Conservation (phyloP, 2,888 invertebrate species). For the Rhaphigaster nebulosa region DNA sequence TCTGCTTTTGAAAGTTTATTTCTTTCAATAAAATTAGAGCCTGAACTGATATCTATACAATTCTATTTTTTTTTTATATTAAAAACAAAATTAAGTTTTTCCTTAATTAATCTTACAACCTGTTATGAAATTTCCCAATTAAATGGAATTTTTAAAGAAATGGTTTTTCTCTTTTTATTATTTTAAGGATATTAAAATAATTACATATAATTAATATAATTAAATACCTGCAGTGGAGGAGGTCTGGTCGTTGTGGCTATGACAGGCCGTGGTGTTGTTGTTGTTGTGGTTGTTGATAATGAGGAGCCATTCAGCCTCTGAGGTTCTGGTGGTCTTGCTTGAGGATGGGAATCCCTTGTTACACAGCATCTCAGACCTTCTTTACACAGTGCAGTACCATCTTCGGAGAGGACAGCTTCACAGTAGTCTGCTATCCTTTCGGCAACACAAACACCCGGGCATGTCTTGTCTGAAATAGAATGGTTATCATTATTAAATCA, state of each 20-base stretch:
- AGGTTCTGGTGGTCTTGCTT: slow-evolving; percentile 78
- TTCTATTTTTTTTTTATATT: too few species aligned
- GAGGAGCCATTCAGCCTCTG: slow-evolving; percentile 68
- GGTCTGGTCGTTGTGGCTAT: slow-evolving; percentile 67
- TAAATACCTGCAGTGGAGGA: slow-evolving; percentile 65
- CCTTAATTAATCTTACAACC: too few species aligned
- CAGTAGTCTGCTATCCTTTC: slow-evolving; percentile 87
- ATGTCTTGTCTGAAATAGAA: slow-evolving; percentile 71
- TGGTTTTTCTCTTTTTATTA: neutral
- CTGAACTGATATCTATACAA: too few species aligned
- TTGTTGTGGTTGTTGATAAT: slow-evolving; percentile 70
- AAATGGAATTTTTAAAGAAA: too few species aligned
- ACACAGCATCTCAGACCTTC: slow-evolving; percentile 86
- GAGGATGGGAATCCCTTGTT: slow-evolving; percentile 80
- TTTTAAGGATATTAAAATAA: neutral
- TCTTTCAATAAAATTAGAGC: too few species aligned
- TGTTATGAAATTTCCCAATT: too few species aligned
- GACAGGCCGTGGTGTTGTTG: slow-evolving; percentile 66
- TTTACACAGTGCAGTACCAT: slow-evolving; percentile 76
- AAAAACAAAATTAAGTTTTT: too few species aligned
- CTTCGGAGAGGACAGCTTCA: slow-evolving; percentile 80
- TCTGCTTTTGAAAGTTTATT: too few species aligned
- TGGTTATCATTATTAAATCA: neutral
- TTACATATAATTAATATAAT: too few species aligned
- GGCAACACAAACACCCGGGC: slow-evolving; percentile 88